These are phyloP conservation scores for Thunnus maccoyii DNA, from an alignment of 2,113 vertebrate species.

Conservation along the genomic window DNA sequence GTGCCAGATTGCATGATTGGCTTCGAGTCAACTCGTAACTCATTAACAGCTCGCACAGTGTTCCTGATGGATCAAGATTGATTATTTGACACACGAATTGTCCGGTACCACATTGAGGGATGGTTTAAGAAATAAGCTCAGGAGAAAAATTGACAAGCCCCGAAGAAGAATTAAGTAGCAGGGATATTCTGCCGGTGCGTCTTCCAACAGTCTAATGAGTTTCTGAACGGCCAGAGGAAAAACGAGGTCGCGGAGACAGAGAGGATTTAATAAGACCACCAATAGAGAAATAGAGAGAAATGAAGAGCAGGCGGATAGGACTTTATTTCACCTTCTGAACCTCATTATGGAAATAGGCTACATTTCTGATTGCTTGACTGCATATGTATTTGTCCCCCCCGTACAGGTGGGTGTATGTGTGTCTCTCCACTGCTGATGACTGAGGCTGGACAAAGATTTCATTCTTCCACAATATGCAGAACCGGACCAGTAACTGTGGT, in stretches of 20 bases:
- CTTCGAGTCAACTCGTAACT: slow-evolving; percentile 13
- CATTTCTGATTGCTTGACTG: slow-evolving; percentile 56
- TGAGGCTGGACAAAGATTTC: neutral
- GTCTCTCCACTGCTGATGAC: neutral
- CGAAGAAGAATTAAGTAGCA: slow-evolving; percentile 37
- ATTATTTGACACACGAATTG: slow-evolving; percentile 50
- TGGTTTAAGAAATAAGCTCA: neutral
- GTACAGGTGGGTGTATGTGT: slow-evolving; percentile 26
- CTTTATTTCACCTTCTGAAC: slow-evolving; percentile 68
- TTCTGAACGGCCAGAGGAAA: slow-evolving; percentile 40
- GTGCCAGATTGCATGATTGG: slow-evolving; percentile 18
- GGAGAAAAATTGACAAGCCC: slow-evolving; percentile 21
- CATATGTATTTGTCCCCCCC: slow-evolving; percentile 28
- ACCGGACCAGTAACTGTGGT: neutral
- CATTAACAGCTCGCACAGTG: neutral
- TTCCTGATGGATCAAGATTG: slow-evolving; percentile 28
- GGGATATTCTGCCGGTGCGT: slow-evolving; percentile 10
- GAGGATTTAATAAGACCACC: slow-evolving; percentile 75
- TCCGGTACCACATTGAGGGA: neutral
- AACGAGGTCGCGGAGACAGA: slow-evolving; percentile 35
- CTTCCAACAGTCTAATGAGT: slow-evolving; percentile 59
- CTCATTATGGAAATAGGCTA: slow-evolving; percentile 70
- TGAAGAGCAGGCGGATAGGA: slow-evolving; percentile 44
- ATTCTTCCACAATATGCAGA: neutral
- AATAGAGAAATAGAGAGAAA: slow-evolving; percentile 32